Evolutionary conservation across 2,888 invertebrate species (phyloP), one percentile per base, ranked within the genome.

Genomic region (Rhingia rostrata): DNA sequence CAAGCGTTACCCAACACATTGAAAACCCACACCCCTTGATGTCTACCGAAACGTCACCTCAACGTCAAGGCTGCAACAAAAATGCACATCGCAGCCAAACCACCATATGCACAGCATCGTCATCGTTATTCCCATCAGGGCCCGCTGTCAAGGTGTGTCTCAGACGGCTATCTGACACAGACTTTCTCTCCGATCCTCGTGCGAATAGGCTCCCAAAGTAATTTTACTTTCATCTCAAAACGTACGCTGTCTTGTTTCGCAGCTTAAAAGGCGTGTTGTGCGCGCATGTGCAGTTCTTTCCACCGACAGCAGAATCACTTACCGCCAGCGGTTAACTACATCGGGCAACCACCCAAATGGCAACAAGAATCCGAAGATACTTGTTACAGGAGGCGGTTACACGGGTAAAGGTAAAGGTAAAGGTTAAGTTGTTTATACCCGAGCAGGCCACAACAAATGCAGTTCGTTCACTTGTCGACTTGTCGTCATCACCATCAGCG

Each of bases 401-500:
- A 47, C 69, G 69, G 22, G 22, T 22, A 22, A n/a, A n/a, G n/a
- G n/a, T n/a, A 74, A 84, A 79, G 79, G 79, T 79, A 79, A 84
- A 84, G 84, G 84, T 84, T 84, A 80, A 84, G 84, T 84, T 84
- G 80, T 73, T 83, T 78, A 67, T 64, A 61, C 67, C 78, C 47
- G 60, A 69, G 64, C 66, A 70, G 73, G 74, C 74, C 79, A 79
- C 83, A 84, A 64, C 67, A 63, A 78, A 83, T 83, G 83, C 83
- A 78, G 83, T 83, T 83, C 80, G 84, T 84, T 84, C 84, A 84
- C 84, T 79, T 84, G 80, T 84, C 78, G 61, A 69, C 78, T 49
- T 10, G 30, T 9, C 49, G 10, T 51, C 56, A 12, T 41, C 70
- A 41, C 47, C 74, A 54, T 54, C 58, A 37, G 63, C 30, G 30